Conservation (phyloP, 2,797 vertebrate species). For the Acomys russatus region DNA sequence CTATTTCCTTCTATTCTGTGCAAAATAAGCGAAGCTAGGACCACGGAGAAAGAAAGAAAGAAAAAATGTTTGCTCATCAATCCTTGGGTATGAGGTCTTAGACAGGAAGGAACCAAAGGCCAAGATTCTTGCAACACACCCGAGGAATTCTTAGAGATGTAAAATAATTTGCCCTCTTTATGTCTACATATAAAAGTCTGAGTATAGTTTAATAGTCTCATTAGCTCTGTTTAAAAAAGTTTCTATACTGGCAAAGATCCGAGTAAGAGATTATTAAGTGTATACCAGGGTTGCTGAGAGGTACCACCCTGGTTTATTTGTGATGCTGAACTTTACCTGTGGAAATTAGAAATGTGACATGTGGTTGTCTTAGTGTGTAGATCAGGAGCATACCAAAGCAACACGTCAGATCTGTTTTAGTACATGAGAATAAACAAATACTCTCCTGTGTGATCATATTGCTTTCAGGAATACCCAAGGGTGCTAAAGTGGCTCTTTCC, state of each 20-base stretch:
- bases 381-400: background rate
- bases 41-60: constrained; percentile 57
- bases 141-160: background rate
- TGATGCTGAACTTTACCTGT: constrained; percentile 28
- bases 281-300: background rate
- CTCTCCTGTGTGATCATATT: background rate
- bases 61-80: background rate
- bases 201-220: background rate
- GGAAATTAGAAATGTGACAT: constrained; percentile 44
- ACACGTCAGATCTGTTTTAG: constrained; percentile 30
- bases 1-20: constrained; percentile 63
- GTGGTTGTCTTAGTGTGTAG: background rate
- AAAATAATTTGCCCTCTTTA: background rate
- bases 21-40: constrained; percentile 29
- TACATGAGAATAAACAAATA: constrained; percentile 42
- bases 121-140: background rate
- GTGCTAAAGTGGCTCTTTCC: constrained; percentile 20
- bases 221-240: background rate
- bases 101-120: background rate
- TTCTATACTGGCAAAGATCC: background rate
- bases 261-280: background rate
- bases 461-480: constrained; percentile 47
- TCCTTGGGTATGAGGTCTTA: background rate
- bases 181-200: background rate
- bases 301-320: background rate